Evolutionary conservation across 35 echinoderm and acorn worm genomes (phyloP).

Genomic region (Apostichopus parvimensis): DNA sequence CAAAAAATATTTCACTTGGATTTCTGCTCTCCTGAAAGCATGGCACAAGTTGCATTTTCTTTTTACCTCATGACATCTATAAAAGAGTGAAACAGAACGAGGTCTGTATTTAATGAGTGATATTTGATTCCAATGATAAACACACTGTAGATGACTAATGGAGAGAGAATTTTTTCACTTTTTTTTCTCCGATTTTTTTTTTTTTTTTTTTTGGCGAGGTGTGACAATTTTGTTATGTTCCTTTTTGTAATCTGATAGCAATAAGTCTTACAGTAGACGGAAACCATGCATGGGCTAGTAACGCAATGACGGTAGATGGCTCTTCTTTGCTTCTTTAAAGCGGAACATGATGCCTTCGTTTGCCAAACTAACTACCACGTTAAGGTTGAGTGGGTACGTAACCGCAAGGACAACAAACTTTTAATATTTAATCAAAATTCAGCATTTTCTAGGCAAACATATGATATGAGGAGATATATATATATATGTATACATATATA

Average conservation of each 20-base stretch:
- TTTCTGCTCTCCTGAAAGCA: neutral
- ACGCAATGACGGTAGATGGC: neutral
- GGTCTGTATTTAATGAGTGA: slow-evolving; percentile 34
- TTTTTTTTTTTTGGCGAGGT: slow-evolving; percentile 24
- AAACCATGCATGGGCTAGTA: slow-evolving; percentile 16
- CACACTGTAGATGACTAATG: slow-evolving; percentile 24
- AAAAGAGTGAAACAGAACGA: neutral
- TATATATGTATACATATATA: too few species aligned
- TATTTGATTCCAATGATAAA: slow-evolving; percentile 45
- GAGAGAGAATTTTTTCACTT: slow-evolving; percentile 23
- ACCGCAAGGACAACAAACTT: slow-evolving; percentile 49
- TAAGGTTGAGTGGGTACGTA: slow-evolving; percentile 15
- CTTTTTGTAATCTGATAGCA: neutral
- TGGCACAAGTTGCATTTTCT: slow-evolving; percentile 20
- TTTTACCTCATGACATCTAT: neutral
- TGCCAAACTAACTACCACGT: neutral
- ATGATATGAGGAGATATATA: neutral
- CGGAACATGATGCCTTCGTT: neutral
- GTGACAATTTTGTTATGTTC: slow-evolving; percentile 22
- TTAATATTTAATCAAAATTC: slow-evolving; percentile 42
- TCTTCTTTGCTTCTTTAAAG: neutral
- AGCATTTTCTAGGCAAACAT: neutral
- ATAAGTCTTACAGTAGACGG: neutral
- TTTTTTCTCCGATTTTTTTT: slow-evolving; percentile 15
- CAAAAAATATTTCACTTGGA: neutral